Conservation (phyloP, 2,797 vertebrate species). For the Thaleichthys pacificus region DNA sequence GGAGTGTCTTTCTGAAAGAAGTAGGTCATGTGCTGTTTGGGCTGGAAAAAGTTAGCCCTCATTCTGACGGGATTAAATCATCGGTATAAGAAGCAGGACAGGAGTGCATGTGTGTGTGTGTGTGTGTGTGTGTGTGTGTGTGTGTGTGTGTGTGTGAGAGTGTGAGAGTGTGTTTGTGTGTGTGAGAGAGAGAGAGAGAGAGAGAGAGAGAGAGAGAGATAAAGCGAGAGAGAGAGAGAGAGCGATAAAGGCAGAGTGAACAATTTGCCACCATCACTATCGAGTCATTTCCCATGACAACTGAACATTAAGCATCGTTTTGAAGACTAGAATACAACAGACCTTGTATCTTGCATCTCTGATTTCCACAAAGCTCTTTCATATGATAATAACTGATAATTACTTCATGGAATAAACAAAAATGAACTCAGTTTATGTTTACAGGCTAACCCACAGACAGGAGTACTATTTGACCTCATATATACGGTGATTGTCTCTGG, state of each 20-base stretch:
- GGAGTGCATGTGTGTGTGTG: constrained; percentile 25
- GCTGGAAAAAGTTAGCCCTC: constrained; percentile 74
- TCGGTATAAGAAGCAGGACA: constrained; percentile 37
- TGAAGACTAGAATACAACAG: not conserved
- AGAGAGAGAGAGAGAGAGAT: not conserved
- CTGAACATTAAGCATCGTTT: not conserved
- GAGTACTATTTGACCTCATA: too few species aligned
- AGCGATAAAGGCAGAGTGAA: not conserved
- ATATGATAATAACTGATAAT: constrained; percentile 5
- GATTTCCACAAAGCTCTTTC: not conserved
- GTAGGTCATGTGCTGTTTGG: constrained; percentile 69
- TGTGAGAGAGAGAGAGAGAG: not conserved
- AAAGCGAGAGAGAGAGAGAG: too few species aligned
- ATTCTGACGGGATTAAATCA: constrained; percentile 76
- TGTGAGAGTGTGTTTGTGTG: not conserved
- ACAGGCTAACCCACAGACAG: not conserved
- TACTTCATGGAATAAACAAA: not conserved
- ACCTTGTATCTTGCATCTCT: not conserved
- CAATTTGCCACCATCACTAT: not conserved
- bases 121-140: constrained; percentile 29
- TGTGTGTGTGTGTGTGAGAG: not conserved
- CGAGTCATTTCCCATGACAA: not conserved
- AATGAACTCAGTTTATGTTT: not conserved
- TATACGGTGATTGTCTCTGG: too few species aligned
- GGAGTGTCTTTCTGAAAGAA: constrained; percentile 63